These are phyloP conservation scores for Peromyscus californicus DNA, from an alignment of 2,113 vertebrate species.

Conservation along the genomic window DNA sequence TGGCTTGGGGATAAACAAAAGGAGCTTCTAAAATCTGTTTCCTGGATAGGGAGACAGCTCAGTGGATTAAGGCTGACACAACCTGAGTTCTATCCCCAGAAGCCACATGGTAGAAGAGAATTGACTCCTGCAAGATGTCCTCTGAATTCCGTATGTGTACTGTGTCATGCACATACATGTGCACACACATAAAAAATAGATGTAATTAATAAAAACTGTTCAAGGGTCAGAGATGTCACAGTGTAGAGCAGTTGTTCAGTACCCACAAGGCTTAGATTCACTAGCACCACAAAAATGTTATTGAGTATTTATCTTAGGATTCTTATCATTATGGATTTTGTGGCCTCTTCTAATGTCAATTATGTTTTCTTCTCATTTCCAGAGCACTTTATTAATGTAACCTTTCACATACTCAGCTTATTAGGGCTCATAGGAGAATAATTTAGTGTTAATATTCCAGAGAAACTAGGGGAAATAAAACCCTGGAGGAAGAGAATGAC, in stretches of 20 bases:
- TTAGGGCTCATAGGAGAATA: not conserved
- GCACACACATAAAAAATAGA: not conserved
- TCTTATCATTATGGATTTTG: constrained; percentile 27
- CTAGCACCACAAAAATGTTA: not conserved
- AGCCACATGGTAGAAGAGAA: not conserved
- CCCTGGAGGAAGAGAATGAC: not conserved
- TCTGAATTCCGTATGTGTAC: not conserved
- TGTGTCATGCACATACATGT: not conserved
- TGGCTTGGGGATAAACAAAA: constrained; percentile 29
- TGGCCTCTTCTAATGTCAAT: constrained; percentile 2
- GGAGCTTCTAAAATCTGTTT: not conserved
- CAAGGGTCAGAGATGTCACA: not conserved
- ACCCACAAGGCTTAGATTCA: not conserved
- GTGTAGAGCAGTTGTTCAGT: not conserved
- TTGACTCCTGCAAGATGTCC: not conserved
- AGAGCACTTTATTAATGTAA: constrained; percentile 33
- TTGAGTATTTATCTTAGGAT: constrained; percentile 2
- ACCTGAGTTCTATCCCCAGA: no score
- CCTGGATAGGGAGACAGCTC: not conserved
- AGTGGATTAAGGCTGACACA: not conserved
- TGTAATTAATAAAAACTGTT: not conserved
- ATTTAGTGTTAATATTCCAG: constrained; percentile 26
- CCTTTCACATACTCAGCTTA: constrained; percentile 40
- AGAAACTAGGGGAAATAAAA: constrained; percentile 13
- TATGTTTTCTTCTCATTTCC: constrained; percentile 6